Percentiles rank a stretch among this genome's conserved stretches.
Conservation (phyloP, 2,888 invertebrate genomes). For the Chirona hameri region DNA sequence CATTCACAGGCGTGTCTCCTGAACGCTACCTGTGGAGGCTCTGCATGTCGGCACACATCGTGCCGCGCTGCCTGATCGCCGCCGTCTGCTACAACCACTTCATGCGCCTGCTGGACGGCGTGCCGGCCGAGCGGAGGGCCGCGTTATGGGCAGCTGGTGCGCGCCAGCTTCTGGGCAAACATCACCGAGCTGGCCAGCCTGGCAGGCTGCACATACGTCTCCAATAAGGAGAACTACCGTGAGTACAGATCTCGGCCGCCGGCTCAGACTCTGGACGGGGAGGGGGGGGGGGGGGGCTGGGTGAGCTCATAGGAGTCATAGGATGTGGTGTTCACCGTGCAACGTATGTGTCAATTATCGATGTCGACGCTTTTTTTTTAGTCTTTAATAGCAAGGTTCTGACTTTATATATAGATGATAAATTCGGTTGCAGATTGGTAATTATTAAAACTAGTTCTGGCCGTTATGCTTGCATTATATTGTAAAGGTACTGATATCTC, state of each 20-base stretch:
- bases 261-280: too few relatives aligned
- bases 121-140: constrained; percentile 46
- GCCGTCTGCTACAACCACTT: constrained; percentile 81
- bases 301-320: not conserved
- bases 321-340: not conserved
- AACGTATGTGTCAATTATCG: not conserved
- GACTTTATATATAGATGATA: too few relatives aligned
- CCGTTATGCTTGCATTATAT: too few relatives aligned
- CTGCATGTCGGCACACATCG: constrained; percentile 84
- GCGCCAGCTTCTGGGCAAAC: constrained; percentile 69
- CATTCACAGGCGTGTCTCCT: constrained; percentile 88
- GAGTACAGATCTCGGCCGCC: constrained; percentile 51
- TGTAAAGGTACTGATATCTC: too few relatives aligned
- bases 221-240: constrained; percentile 94
- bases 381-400: too few relatives aligned
- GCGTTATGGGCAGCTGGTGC: constrained; percentile 47
- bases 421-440: too few relatives aligned
- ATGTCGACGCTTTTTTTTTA: too few relatives aligned
- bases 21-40: constrained; percentile 90
- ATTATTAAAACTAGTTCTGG: too few relatives aligned
- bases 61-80: constrained; percentile 84
- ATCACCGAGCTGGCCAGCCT: constrained; percentile 77
- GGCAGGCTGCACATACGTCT: constrained; percentile 89
- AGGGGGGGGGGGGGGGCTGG: too few relatives aligned
- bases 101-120: constrained; percentile 59